Conservation (phyloP, 1,140 invertebrate genomes). For the Triops cancriformis region DNA sequence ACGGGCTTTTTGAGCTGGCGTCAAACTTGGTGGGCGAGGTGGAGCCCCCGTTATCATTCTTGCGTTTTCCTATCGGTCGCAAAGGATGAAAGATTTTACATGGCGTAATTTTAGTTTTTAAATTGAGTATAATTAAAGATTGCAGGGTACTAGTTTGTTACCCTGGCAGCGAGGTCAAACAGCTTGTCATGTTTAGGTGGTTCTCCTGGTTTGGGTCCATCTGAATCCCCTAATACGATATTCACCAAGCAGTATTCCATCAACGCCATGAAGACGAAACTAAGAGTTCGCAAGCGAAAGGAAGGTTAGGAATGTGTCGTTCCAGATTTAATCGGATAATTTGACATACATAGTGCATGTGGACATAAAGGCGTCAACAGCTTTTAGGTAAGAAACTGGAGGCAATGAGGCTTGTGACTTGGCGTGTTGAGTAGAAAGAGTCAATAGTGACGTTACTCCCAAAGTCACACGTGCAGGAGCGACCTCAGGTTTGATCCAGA, state of each 20-base stretch:
- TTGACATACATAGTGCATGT: constrained; percentile 67
- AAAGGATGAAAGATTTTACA: no score
- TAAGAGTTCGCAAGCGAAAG: constrained; percentile 33
- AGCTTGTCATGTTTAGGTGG: constrained; percentile 46
- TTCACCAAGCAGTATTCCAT: constrained; percentile 91
- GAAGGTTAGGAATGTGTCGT: not conserved
- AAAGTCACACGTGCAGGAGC: constrained; percentile 79
- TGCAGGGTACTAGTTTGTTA: constrained; percentile 33
- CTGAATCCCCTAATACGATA: constrained; percentile 69
- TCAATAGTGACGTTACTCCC: constrained; percentile 79
- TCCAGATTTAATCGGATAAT: not conserved
- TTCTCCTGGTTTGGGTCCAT: constrained; percentile 38
- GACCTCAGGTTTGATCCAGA: constrained; percentile 61
- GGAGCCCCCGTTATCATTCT: constrained; percentile 46
- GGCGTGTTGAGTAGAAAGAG: constrained; percentile 81
- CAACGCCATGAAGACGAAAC: constrained; percentile 83
- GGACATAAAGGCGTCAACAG: constrained; percentile 84
- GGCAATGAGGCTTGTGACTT: constrained; percentile 80
- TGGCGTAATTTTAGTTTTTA: no score
- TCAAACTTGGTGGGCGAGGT: constrained; percentile 38
- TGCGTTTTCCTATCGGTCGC: constrained; percentile 42
- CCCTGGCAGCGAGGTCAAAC: constrained; percentile 45
- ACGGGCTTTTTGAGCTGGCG: constrained; percentile 33
- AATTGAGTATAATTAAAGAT: not conserved
- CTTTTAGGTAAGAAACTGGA: constrained; percentile 81